Evolutionary conservation across 2,113 vertebrate species (phyloP).

Genomic region (Hemichromis elongatus): DNA sequence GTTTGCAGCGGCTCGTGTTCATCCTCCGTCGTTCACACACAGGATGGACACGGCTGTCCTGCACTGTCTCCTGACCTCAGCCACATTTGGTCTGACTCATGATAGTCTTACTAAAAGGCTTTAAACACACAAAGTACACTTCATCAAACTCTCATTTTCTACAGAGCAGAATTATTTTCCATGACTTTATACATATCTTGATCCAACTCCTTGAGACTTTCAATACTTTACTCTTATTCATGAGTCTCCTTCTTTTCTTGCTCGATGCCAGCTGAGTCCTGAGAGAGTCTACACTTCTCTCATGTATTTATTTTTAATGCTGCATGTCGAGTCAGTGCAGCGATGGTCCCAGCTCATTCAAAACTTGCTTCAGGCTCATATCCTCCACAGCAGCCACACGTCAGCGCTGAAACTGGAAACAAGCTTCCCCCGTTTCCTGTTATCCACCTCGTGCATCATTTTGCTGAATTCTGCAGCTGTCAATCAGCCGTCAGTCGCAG

Average conservation of each 20-base stretch:
- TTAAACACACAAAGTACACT: not conserved
- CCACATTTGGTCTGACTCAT: not conserved
- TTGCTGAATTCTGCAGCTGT: not conserved
- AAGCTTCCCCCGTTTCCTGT: not conserved
- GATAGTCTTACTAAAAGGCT: not conserved
- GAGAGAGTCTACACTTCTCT: not conserved
- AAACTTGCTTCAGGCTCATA: not conserved
- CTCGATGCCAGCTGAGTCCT: not conserved
- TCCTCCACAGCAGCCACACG: not conserved
- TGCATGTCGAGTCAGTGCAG: not conserved
- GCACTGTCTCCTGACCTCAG: not conserved
- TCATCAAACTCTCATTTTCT: not conserved
- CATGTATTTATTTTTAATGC: not conserved
- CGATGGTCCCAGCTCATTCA: not conserved
- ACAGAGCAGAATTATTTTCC: not conserved
- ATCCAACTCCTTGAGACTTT: not conserved
- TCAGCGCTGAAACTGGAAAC: not conserved
- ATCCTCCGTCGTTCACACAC: not conserved
- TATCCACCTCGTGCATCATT: not conserved
- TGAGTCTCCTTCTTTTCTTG: not conserved
- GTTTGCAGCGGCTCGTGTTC: not conserved
- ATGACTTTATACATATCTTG: not conserved
- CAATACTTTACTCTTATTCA: not conserved
- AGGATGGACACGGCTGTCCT: not conserved
- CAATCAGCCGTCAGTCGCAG: not conserved